phyloP scores from a whole-genome alignment of 2,797 vertebrate genomes.

The Hirundo rustica region DNA sequence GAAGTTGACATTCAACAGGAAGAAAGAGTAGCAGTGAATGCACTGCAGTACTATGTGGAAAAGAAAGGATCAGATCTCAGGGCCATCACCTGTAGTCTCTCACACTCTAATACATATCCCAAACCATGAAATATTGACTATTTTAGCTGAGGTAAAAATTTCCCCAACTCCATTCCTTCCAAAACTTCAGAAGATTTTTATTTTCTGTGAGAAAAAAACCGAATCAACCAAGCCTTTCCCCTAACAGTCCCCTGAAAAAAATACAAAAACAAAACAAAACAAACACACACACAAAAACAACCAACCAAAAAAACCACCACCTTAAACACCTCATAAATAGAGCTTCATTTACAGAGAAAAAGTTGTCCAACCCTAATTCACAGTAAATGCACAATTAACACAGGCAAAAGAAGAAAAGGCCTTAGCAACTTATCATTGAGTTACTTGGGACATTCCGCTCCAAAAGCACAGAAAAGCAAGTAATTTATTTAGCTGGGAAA shows the following conservation, averaged over 20 bases:
- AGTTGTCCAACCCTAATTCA: neutral
- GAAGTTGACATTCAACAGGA: neutral
- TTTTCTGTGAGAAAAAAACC: neutral
- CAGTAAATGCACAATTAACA: neutral
- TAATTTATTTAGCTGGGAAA: neutral
- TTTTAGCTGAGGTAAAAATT: neutral
- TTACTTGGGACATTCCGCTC: neutral
- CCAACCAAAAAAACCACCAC: too few species aligned
- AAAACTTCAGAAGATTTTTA: neutral
- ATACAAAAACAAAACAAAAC: too few species aligned
- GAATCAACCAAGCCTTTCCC: neutral
- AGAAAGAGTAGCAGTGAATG: neutral
- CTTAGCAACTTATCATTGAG: neutral
- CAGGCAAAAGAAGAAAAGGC: neutral
- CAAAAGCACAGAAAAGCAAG: neutral
- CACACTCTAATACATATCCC: neutral
- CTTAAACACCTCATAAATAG: neutral
- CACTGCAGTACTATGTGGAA: neutral
- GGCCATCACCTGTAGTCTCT: neutral
- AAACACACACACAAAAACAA: too few species aligned
- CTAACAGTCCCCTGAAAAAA: rapidly evolving
- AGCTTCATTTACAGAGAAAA: neutral
- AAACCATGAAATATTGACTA: neutral
- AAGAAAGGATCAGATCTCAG: neutral
- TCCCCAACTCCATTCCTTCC: neutral